Conservation (phyloP, 2,888 invertebrate species). For the Agapostemon virescens region DNA sequence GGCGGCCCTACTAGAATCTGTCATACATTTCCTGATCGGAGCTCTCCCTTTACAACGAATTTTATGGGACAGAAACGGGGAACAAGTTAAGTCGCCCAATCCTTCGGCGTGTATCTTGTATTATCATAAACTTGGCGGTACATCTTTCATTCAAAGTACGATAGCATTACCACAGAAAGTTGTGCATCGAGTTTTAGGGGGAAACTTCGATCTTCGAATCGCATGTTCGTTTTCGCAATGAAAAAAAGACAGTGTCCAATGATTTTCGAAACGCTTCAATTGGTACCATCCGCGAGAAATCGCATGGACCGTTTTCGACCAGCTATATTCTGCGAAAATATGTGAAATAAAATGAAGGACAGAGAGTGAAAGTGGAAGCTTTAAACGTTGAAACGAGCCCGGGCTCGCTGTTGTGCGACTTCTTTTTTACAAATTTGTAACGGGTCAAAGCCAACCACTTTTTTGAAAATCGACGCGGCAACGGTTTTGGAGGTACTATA, state of each 20-base stretch:
- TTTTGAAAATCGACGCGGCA: background rate
- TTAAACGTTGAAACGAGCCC: background rate
- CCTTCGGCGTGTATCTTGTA: background rate
- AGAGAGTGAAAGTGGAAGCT: background rate
- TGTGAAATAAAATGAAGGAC: background rate
- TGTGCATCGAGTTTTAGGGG: background rate
- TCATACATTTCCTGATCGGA: too few species aligned
- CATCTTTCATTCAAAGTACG: background rate
- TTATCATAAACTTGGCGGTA: background rate
- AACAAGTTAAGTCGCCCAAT: background rate
- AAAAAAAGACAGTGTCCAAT: background rate
- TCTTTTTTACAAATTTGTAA: background rate
- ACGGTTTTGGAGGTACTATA: background rate
- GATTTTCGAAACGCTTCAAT: background rate
- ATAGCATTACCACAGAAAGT: background rate
- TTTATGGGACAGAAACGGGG: background rate
- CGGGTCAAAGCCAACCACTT: background rate
- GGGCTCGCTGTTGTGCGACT: background rate
- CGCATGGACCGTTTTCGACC: background rate
- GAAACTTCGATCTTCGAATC: background rate
- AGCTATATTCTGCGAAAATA: background rate
- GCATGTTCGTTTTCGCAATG: too few species aligned
- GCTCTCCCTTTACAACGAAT: too few species aligned
- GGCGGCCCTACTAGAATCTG: too few species aligned
- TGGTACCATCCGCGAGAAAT: background rate